Evolutionary conservation across 2,888 invertebrate genomes (phyloP).

Genomic region (Drosophila yooni): DNA sequence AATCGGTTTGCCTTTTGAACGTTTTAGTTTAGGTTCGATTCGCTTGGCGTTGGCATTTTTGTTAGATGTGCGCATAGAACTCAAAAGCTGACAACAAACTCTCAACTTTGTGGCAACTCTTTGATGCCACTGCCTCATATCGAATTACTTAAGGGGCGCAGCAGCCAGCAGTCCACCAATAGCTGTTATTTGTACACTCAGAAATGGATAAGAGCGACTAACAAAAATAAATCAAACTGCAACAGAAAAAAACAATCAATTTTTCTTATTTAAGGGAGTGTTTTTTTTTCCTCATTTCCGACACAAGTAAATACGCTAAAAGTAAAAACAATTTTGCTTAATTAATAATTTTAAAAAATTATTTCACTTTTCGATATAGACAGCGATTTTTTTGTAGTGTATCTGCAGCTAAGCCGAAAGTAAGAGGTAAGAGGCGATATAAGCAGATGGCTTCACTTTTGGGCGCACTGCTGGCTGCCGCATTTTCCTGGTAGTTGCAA

Average conservation of each 20-base stretch:
- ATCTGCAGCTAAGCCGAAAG: conserved; percentile 2
- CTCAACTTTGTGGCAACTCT: conserved; percentile 52
- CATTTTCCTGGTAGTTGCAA: conserved; percentile 58
- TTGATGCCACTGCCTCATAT: conserved; percentile 60
- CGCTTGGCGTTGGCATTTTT: conserved; percentile 68
- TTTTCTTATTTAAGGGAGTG: neutral
- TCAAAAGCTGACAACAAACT: conserved; percentile 42
- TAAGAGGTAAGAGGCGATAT: conserved; percentile 2
- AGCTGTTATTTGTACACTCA: conserved; percentile 4
- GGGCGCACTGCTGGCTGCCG: conserved; percentile 12
- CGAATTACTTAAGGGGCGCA: conserved; percentile 50
- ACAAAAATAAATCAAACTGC: neutral
- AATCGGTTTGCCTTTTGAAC: conserved; percentile 23
- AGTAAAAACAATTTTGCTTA: neutral
- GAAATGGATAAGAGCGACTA: too few species aligned
- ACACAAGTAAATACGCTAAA: neutral
- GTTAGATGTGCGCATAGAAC: conserved; percentile 34
- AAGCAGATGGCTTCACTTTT: conserved; percentile 20
- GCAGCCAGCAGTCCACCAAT: conserved; percentile 5
- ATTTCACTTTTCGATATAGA: neutral
- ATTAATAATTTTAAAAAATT: neutral
- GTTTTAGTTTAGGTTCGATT: conserved; percentile 27
- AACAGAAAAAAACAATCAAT: neutral
- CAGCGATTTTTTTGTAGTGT: neutral
- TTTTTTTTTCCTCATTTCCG: too few species aligned